Percentiles rank a stretch among this genome's conserved stretches.
phyloP scores from a whole-genome alignment of 2,797 vertebrate species.

The Dermochelys coriacea region DNA sequence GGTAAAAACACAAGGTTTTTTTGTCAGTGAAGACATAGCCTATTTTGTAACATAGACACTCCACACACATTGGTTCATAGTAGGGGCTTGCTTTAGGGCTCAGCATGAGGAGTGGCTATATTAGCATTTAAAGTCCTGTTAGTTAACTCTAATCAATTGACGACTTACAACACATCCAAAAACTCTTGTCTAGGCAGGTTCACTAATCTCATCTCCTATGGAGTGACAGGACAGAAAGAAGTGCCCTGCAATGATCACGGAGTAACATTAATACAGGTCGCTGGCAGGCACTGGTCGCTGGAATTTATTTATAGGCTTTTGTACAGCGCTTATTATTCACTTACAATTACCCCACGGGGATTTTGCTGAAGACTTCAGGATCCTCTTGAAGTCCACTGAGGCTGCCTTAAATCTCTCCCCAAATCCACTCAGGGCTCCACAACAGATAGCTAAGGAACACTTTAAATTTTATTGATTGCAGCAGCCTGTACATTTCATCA shows the following conservation, averaged over 20 bases:
- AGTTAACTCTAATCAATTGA: not conserved
- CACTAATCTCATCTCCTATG: not conserved
- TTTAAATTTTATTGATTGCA: not conserved
- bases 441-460: not conserved
- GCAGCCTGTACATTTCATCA: not conserved
- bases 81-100: not conserved
- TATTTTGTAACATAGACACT: not conserved
- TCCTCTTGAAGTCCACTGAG: not conserved
- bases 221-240: not conserved
- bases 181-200: not conserved
- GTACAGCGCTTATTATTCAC: accelerated
- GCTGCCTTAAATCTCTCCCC: not conserved
- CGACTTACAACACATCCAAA: not conserved
- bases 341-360: not conserved
- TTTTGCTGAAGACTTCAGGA: not conserved
- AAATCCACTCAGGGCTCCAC: not conserved
- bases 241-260: not conserved
- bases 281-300: not conserved
- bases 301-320: not conserved
- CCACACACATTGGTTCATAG: not conserved
- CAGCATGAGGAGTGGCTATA: not conserved
- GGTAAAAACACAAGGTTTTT: not conserved
- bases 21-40: not conserved
- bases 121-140: not conserved
- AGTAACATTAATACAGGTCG: not conserved